phyloP scores from a whole-genome alignment of 1,140 invertebrate species.

The Lordiphosa collinella region DNA sequence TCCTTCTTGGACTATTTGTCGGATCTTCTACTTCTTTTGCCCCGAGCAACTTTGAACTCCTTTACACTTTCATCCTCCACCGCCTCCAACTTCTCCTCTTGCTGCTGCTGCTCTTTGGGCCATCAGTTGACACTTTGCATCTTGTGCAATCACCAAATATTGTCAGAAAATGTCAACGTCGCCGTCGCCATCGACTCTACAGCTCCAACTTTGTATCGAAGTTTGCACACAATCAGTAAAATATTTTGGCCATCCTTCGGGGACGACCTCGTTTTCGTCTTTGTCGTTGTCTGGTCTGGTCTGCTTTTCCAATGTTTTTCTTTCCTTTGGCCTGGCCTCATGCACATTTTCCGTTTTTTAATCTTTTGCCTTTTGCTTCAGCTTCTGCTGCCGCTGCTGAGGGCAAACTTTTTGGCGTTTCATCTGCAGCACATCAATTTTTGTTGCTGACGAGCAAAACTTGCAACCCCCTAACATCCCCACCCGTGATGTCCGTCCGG shows the following conservation, averaged over 20 bases:
- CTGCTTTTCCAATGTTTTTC: constrained; percentile 60
- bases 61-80: constrained; percentile 1
- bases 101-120: constrained; percentile 24
- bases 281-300: constrained; percentile 45
- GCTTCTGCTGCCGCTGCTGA: constrained; percentile 41
- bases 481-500: constrained; percentile 14
- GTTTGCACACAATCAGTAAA: constrained; percentile 78
- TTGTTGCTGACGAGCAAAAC: constrained; percentile 78
- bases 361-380: constrained; percentile 66
- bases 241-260: constrained; percentile 76
- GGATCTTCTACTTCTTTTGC: constrained; percentile 5
- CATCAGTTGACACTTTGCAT: constrained; percentile 73
- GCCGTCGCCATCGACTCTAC: constrained; percentile 21
- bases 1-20: background rate
- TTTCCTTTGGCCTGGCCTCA: constrained; percentile 29
- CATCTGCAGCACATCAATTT: constrained; percentile 78
- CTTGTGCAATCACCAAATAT: constrained; percentile 78
- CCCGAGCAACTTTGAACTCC: constrained; percentile 14
- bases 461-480: constrained; percentile 54
- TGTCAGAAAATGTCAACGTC: constrained; percentile 67
- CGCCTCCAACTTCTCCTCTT: background rate
- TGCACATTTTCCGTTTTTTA: constrained; percentile 75
- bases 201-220: constrained; percentile 74
- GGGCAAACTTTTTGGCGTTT: constrained; percentile 77
- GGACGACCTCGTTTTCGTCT: constrained; percentile 73